These are phyloP conservation scores for Pyrgilauda ruficollis DNA, from an alignment of 2,113 vertebrate genomes.

Conservation along the genomic window DNA sequence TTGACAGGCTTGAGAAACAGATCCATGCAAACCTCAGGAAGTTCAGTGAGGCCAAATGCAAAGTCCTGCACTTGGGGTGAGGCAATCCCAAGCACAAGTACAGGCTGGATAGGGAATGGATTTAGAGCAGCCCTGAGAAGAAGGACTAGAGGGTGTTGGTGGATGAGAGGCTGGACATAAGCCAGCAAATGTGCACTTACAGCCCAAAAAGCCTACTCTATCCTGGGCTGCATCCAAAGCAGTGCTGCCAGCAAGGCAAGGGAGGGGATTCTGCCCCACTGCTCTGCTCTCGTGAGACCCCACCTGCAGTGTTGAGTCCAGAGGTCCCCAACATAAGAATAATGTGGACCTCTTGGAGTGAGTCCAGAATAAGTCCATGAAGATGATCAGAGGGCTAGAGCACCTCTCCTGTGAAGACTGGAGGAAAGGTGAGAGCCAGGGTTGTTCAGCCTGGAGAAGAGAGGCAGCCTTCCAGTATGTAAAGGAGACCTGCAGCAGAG, in stretches of 20 bases:
- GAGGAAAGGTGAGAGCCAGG: background rate
- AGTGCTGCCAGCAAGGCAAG: rapidly evolving
- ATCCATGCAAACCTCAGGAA: background rate
- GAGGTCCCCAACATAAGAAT: background rate
- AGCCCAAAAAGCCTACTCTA: background rate
- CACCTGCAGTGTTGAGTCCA: background rate
- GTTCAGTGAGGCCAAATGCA: background rate
- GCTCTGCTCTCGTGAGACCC: background rate
- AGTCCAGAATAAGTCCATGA: background rate
- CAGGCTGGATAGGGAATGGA: background rate
- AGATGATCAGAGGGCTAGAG: background rate
- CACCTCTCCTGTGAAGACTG: background rate
- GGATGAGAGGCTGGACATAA: background rate
- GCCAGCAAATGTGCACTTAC: background rate
- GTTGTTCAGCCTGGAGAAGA: background rate
- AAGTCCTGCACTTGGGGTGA: background rate
- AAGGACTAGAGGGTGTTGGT: background rate
- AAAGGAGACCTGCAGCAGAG: background rate
- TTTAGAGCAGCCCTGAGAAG: background rate
- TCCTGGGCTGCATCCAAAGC: background rate
- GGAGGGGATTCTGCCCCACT: background rate
- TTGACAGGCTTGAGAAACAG: background rate
- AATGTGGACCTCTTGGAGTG: background rate
- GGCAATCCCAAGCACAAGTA: background rate
- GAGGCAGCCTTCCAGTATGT: background rate